phyloP scores from a whole-genome alignment of 1,140 invertebrate species.

The Nomia melanderi region DNA sequence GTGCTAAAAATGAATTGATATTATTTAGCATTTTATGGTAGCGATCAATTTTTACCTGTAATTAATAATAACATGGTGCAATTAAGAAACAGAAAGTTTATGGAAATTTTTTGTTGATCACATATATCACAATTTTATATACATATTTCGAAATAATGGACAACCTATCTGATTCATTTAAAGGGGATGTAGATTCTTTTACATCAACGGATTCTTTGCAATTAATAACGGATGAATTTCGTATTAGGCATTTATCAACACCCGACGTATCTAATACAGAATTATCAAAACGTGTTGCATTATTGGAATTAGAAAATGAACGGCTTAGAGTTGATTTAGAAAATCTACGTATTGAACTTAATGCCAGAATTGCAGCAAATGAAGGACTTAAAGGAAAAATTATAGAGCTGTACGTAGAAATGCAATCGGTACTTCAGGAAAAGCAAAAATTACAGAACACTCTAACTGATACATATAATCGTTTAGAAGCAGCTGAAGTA shows the following conservation, averaged over 20 bases:
- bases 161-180: conserved; percentile 66
- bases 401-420: conserved; percentile 67
- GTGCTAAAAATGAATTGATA: not conserved
- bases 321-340: conserved; percentile 66
- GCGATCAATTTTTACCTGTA: not conserved
- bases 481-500: conserved; percentile 54
- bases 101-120: not conserved
- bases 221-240: conserved; percentile 65
- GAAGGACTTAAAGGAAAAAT: conserved; percentile 71
- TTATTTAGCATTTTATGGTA: not conserved
- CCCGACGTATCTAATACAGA: conserved; percentile 65
- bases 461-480: conserved; percentile 60
- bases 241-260: conserved; percentile 57
- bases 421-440: conserved; percentile 63
- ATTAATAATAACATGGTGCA: not conserved
- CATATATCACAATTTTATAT: not conserved
- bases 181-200: conserved; percentile 65
- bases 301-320: conserved; percentile 69
- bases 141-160: conserved; percentile 60
- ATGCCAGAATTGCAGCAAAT: conserved; percentile 70
- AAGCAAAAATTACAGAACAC: conserved; percentile 66
- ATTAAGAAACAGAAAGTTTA: not conserved
- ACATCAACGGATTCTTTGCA: conserved; percentile 68
- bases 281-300: conserved; percentile 60
- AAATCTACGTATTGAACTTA: conserved; percentile 65